Evolutionary conservation across 2,113 vertebrate species (phyloP).

Genomic region (Puffinus mauretanicus): DNA sequence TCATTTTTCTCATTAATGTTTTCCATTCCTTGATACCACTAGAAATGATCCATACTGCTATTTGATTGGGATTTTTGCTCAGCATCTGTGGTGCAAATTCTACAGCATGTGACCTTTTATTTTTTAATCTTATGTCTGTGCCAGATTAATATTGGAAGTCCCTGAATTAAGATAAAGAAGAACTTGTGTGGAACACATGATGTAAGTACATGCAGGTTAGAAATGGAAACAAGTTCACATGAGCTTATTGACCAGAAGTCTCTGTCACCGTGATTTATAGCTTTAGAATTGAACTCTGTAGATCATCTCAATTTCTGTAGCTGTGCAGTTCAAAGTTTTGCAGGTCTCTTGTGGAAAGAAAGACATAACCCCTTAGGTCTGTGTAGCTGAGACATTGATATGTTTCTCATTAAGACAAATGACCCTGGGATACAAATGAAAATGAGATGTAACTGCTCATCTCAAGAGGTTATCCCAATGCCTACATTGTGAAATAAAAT

Average conservation of each 20-base stretch:
- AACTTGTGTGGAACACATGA: neutral
- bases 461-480: neutral
- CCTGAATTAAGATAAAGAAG: neutral
- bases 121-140: neutral
- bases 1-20: neutral
- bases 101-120: neutral
- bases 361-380: neutral
- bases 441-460: neutral
- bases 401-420: constrained; percentile 34
- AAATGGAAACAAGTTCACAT: neutral
- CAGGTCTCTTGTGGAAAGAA: neutral
- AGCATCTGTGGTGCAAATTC: neutral
- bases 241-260: constrained; percentile 2
- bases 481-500: neutral
- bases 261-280: neutral
- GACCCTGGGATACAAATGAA: neutral
- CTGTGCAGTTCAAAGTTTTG: neutral
- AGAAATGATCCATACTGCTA: neutral
- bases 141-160: neutral
- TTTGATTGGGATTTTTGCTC: neutral
- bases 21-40: neutral
- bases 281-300: neutral
- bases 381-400: neutral
- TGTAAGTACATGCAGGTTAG: neutral
- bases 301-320: constrained; percentile 6